These are phyloP conservation scores for Sycobia sp. DNA, from an alignment of 1,140 invertebrate species.

Conservation along the genomic window DNA sequence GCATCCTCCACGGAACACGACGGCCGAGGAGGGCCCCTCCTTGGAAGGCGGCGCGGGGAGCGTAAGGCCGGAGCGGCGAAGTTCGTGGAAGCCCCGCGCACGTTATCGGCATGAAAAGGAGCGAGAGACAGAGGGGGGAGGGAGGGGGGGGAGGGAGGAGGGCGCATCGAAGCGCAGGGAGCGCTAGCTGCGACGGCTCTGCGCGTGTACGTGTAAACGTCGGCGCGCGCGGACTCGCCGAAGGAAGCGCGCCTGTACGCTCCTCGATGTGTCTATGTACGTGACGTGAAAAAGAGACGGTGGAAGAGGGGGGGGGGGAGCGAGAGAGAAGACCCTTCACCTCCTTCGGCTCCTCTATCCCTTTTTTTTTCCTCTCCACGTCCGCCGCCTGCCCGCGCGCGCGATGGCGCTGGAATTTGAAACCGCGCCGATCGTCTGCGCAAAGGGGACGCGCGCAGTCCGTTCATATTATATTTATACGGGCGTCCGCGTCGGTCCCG, in stretches of 20 bases:
- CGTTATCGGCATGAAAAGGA: conserved; percentile 27
- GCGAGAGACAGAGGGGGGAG: neutral
- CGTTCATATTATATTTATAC: too few relatives aligned
- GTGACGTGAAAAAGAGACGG: neutral
- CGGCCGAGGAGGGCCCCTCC: neutral
- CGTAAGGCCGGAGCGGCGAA: neutral
- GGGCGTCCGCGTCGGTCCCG: too few relatives aligned
- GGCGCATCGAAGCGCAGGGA: too few relatives aligned
- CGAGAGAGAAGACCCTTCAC: neutral
- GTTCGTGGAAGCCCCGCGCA: conserved; percentile 33
- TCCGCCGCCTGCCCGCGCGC: too few relatives aligned
- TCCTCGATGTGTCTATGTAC: too few relatives aligned
- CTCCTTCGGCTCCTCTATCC: neutral
- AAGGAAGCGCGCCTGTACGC: neutral
- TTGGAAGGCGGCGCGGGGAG: conserved; percentile 15
- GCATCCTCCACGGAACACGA: too few relatives aligned
- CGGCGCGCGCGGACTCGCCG: neutral
- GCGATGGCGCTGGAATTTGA: neutral
- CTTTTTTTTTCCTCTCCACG: neutral
- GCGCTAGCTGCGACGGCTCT: too few relatives aligned
- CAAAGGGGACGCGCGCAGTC: too few relatives aligned
- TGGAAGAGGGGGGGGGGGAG: neutral
- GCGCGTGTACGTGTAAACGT: too few relatives aligned
- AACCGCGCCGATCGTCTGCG: too few relatives aligned
- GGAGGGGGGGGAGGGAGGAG: too few relatives aligned